Conservation (phyloP, 2,888 invertebrate species). For the Tenthredo mesomela region DNA sequence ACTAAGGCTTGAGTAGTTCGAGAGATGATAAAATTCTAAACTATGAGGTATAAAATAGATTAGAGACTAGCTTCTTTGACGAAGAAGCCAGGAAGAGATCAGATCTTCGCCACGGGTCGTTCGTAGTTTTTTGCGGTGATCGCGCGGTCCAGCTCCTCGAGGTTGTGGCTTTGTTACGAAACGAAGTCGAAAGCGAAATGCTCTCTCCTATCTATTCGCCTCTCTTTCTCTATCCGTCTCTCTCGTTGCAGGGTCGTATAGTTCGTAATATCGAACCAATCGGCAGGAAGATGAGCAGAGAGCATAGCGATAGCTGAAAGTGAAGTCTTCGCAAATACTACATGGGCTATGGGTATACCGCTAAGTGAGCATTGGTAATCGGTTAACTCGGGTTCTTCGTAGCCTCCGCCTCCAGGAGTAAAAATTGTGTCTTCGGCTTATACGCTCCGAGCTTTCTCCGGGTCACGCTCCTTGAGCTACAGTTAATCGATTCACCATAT, state of each 20-base stretch:
- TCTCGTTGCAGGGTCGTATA: conserved; percentile 10
- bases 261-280: neutral
- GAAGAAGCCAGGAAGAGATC: conserved; percentile 51
- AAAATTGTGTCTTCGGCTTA: conserved; percentile 14
- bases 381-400: conserved; percentile 44
- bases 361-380: conserved; percentile 52
- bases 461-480: conserved; percentile 46
- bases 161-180: conserved; percentile 72
- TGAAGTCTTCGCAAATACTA: conserved; percentile 35
- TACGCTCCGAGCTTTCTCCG: conserved; percentile 42
- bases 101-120: conserved; percentile 35
- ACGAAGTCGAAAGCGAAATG: conserved; percentile 71
- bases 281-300: neutral
- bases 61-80: conserved; percentile 18
- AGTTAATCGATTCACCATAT: conserved; percentile 50
- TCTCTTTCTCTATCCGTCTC: neutral
- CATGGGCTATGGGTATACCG: conserved; percentile 20
- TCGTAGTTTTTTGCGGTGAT: conserved; percentile 56
- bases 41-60: conserved; percentile 34
- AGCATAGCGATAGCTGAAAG: conserved; percentile 45
- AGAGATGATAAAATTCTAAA: conserved; percentile 19
- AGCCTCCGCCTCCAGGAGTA: neutral
- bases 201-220: conserved; percentile 54
- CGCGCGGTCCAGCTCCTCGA: conserved; percentile 63
- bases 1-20: neutral